Base-by-base conservation (phyloP, 1,140 invertebrate species). In the Kradibia gibbosae region DNA sequence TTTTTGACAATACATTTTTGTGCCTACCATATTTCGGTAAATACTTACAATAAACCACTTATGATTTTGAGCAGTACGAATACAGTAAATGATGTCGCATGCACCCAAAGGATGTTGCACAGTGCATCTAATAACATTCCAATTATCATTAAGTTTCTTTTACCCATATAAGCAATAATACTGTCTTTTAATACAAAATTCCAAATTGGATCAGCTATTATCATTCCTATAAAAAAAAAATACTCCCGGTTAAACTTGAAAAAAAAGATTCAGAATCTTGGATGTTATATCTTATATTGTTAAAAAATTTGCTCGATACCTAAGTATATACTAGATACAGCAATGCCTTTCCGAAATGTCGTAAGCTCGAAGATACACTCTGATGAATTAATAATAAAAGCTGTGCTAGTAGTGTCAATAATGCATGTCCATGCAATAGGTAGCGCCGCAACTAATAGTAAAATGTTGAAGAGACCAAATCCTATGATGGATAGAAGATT, bases 31-130 rank as follows among this genome's bases (percentile, higher is more conserved):
- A 45, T 39, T 22, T 72, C 3, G 20, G 42, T 42, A 65, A 67
- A 39, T 87, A 92, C 92, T 92, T 85, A 94, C 93, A 93, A 90
- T 53, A 93, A 86, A 15, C 94, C 93, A 85, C 91, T 93, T 81
- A 93, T 83, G 72, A 94, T 92, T 84, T 93, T 91, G 39, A 93
- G 87, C 0, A 93, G 55, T 20, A 93, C 84, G 80, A 94, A 93
- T 10, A 92, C 82, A 82, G 92, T 90, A 84, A 92, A 94, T 20
- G 89, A 90, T 39, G 92, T 92, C 15, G 91, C 86, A 28, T 92
- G 88, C 82, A 89, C 92, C 81, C 92, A 92, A 5, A 90, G 77
- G 7, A 93, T 83, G 62, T 92, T 93, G 13, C 92, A 92, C 0
- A 93, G 67, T 4, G 91, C 91, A 84, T 94, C 93, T 34, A 92